Base-by-base conservation (phyloP, 2,888 invertebrate species). In the Heliconius ismenius region DNA sequence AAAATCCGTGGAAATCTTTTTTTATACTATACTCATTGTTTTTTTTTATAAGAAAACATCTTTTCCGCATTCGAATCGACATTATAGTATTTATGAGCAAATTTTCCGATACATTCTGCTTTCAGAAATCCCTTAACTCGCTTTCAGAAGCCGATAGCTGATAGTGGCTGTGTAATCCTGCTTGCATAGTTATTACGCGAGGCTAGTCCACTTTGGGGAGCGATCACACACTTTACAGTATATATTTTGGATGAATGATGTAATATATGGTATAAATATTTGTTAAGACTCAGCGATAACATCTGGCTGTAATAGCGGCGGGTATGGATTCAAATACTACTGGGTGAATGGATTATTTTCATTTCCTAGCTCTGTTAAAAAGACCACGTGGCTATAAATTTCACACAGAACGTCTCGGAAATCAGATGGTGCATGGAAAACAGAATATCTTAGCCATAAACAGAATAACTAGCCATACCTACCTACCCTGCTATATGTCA, bases 71-170 rank as follows among this genome's bases (percentile, higher is more conserved):
- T 24, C 3, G n/a, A 36, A 36, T 36, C n/a, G 11, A 36, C 65
- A 65, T 36, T n/a, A 65, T 36, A 65, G 65, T 65, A 32, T 63
- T 28, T 63, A 65, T 65, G 65, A 65, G 10, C 10, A n/a, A 65
- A 65, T 65, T 36, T 36, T n/a, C 36, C 65, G 1, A 65, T 65
- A 39, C 3, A 39, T 39, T 65, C 13, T 65, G 39, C 13, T 65
- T 65, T 65, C 15, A 65, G 65, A 65, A 65, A 65, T 65, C 65
- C 65, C 65, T 65, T 13, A 24, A 36, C 65, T 39, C 39, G 24
- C 36, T 65, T n/a, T 15, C 39, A 39, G 65, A 6, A 24, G 65
- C 39, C 36, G n/a, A 65, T 39, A 24, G 65, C 39, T n/a, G n/a
- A 65, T 39, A 65, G 36, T 39, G 36, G 36, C 39, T 21, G 21